Evolutionary conservation across 2,113 vertebrate species (phyloP).

Genomic region (Crotalus horridus): DNA sequence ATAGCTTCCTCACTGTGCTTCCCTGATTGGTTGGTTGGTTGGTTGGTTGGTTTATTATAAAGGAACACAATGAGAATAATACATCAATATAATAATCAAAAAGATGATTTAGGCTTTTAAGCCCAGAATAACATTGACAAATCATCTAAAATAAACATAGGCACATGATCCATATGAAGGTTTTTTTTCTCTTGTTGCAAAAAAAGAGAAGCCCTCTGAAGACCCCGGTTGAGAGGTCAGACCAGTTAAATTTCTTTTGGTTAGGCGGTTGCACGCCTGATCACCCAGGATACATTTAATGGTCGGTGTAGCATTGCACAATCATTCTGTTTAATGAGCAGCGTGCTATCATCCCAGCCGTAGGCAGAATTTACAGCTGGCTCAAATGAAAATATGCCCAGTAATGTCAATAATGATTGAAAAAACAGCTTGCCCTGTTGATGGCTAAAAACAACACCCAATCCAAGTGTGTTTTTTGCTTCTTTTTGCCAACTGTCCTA

Average conservation of each 20-base stretch:
- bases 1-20: not conserved
- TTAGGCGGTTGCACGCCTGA: conserved; percentile 1
- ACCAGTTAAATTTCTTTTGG: not conserved
- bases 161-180: not conserved
- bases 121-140: not conserved
- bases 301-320: conserved; percentile 33
- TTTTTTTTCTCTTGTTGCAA: not conserved
- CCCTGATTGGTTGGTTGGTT: not conserved
- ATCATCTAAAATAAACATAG: not conserved
- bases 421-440: conserved; percentile 3
- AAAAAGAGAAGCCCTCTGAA: conserved; percentile 2
- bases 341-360: conserved; percentile 29
- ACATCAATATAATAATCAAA: not conserved
- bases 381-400: conserved; percentile 25
- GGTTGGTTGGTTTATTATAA: not conserved
- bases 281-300: conserved; percentile 16
- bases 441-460: not conserved
- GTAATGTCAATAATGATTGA: conserved; percentile 12
- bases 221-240: conserved; percentile 37
- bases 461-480: not conserved
- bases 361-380: conserved; percentile 24
- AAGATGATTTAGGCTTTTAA: not conserved
- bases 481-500: not conserved
- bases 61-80: not conserved
- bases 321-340: conserved; percentile 63